Base-by-base conservation (phyloP, 2,888 invertebrate genomes). In the Pyrgus malvae region DNA sequence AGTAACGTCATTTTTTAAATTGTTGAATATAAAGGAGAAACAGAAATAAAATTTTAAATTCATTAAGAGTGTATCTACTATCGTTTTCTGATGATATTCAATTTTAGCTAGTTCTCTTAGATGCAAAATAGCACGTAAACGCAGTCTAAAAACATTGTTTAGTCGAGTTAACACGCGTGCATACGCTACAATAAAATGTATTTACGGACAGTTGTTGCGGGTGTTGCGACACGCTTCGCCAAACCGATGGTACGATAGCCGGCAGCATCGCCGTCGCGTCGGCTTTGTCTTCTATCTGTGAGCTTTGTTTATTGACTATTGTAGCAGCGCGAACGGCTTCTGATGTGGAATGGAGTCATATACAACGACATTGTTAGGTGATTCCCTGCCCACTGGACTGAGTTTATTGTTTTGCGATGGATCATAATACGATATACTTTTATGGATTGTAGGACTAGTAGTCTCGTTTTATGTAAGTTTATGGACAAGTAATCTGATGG, bases 251-350 rank as follows among this genome's bases (percentile, higher is more conserved):
- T 69, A 72, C 78, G 83, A 81, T 83, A 70, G 72, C 70, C 67
- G 73, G 71, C 72, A 71, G 70, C 75, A 69, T 74, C 70, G 69
- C 72, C 74, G 62, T 53, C 58, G 58, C 74, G 62, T 53, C 58
- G 58, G 80, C 83, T 81, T 83, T 83, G 81, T 83, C 76, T 80
- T 73, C 76, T 69, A 74, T 80, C 80, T 80, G 21, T 51, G 77
- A 72, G 74, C 80, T 78, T 76, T 85, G 86, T 87, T 86, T 86
- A 84, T 85, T 82, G 80, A 76, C 82, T 75, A 86, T 87, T 86
- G 83, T 85, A 67, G 70, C 68, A 65, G 59, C 59, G 70, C 76
- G 80, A 81, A 80, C 77, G 74, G 74, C 72, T 74, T 69, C 76
- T 75, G 74, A 74, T 74, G 72, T 67, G 71, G 80, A 78, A 81